Evolutionary conservation across 1,140 invertebrate species (phyloP), one percentile per base, ranked within the genome.

Genomic region (Heliothis virescens): DNA sequence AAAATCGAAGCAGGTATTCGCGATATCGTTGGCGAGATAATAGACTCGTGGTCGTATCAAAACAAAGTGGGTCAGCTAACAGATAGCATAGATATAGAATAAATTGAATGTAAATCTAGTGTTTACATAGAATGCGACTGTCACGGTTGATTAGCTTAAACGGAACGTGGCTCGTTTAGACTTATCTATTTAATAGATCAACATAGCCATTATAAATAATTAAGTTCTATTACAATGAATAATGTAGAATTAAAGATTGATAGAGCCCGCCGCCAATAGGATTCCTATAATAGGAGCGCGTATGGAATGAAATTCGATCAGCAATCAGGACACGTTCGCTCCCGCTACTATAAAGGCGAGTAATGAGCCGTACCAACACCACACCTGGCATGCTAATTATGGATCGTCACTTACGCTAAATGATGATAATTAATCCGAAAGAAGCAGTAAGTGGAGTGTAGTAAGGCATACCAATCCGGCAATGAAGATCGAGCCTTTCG

Each of bases 331-430:
- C 91, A 89, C 87, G 91, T 87, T 63, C 80, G 74, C 74, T 79
- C 84, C 82, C 67, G 80, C 80, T 83, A 86, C 78, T 82, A 87
- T 92, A 90, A 91, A 89, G 86, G 87, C 72, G 81, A 63, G 78
- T 93, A 92, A 93, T 91, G 86, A 92, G 83, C 80, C 82, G 72
- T 81, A 75, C 55, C 79, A 74, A 69, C 82, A 71, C 79, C 76
- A 75, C 82, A 81, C 63, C 75, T 76, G 50, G 89, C 87, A 92
- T 93, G 85, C 83, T 90, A 92, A 93, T 86, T 83, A 82, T 16
- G 41, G 60, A 82, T 82, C 80, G 84, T 83, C 83, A 86, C 85
- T 85, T 69, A 79, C 79, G 67, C 80, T 85, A 76, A 86, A 87
- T 86, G 78, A 80, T 71, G 72, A 50, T 88, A 87, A 90, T 90